Base-by-base conservation (phyloP, 2,888 invertebrate species). In the Tubiluchus corallicola region DNA sequence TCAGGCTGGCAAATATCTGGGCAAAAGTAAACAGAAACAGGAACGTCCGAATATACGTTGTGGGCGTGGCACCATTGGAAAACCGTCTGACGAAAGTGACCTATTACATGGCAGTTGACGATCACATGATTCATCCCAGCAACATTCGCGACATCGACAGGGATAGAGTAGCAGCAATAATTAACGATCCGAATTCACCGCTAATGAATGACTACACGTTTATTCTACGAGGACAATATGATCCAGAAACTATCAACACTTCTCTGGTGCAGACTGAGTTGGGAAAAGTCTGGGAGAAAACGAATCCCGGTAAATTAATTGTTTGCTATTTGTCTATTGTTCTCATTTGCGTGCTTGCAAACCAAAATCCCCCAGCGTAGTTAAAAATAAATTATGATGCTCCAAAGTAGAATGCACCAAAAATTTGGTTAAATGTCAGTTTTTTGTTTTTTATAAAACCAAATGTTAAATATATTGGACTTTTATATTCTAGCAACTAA, bases 11-110 rank as follows among this genome's bases (percentile, higher is more conserved):
- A n/a, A n/a, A 29, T n/a, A n/a, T n/a, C 9, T 29, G 29, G 29
- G 9, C 29, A n/a, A 9, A n/a, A 9, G 29, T 29, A n/a, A 9
- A 29, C 29, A 9, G 29, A 9, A 29, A n/a, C 29, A 9, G 29
- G 9, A 29, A 29, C 29, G 29, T 29, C 9, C 29, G 29, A 9
- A n/a, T 29, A n/a, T 29, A 29, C 29, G 29, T n/a, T 9, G n/a
- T 9, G 9, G 29, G 29, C 29, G 9, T 9, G 9, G 29, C 29
- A n/a, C 9, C 29, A n/a, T n/a, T n/a, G n/a, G n/a, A n/a, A n/a
- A n/a, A n/a, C n/a, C n/a, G n/a, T n/a, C n/a, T n/a, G n/a, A 29
- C 29, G 29, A 29, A 29, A n/a, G 29, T 29, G 29, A 29, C 29
- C 9, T 29, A 29, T n/a, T 29, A 29, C 29, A n/a, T 29, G 9